Percentiles rank a stretch among this genome's conserved stretches.
phyloP scores from a whole-genome alignment of 2,797 vertebrate genomes.

The Staurois parvus region DNA sequence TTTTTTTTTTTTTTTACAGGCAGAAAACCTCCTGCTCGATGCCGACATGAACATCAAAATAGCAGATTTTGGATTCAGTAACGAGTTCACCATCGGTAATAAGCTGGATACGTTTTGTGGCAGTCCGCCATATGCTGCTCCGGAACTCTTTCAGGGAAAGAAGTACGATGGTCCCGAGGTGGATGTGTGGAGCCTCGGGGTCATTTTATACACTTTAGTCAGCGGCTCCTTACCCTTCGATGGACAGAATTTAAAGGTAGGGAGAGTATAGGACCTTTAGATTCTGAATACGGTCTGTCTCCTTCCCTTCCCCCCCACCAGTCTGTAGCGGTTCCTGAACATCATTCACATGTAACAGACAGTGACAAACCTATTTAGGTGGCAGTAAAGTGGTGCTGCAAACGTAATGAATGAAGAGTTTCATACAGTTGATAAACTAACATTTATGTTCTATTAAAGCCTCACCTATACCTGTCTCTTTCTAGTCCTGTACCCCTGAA shows the following conservation, averaged over 20 bases:
- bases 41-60: constrained; percentile 97
- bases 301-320: too few species aligned
- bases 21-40: constrained; percentile 92
- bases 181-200: constrained; percentile 85
- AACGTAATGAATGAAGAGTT: too few species aligned
- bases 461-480: too few species aligned
- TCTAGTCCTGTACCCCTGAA: too few species aligned
- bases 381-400: too few species aligned
- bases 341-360: too few species aligned
- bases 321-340: too few species aligned
- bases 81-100: constrained; percentile 90
- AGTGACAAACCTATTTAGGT: too few species aligned
- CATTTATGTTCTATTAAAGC: too few species aligned
- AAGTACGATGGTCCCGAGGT: constrained; percentile 82
- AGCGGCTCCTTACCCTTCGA: constrained; percentile 80
- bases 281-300: too few species aligned
- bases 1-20: constrained; percentile 72
- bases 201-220: constrained; percentile 82
- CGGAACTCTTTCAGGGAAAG: constrained; percentile 88
- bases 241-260: constrained; percentile 81
- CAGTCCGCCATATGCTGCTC: constrained; percentile 90
- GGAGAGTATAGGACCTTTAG: neutral
- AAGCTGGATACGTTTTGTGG: constrained; percentile 95
- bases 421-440: too few species aligned
- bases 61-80: constrained; percentile 94